Conservation (phyloP, 2,113 vertebrate species). For the Ginglymostoma cirratum region DNA sequence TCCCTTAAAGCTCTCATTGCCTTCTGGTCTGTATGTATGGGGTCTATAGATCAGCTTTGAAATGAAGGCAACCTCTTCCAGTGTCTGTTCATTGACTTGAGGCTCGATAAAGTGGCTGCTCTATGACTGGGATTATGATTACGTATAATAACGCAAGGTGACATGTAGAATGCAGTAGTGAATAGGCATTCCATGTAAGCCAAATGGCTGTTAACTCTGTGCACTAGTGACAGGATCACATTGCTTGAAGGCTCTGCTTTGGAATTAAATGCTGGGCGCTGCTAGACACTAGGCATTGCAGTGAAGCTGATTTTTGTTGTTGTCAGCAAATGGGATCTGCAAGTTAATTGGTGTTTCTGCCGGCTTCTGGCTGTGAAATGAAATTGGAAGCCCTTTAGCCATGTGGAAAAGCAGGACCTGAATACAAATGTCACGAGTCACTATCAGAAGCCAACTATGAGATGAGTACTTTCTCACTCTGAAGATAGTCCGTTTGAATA, state of each 20-base stretch:
- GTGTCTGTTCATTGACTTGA: conserved; percentile 21
- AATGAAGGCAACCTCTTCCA: conserved; percentile 21
- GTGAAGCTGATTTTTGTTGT: conserved; percentile 54
- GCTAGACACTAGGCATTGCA: conserved; percentile 56
- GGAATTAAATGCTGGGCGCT: conserved; percentile 56
- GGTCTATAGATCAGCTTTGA: conserved; percentile 11
- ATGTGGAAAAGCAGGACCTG: conserved; percentile 62
- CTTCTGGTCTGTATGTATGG: conserved; percentile 26
- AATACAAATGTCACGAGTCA: conserved; percentile 67
- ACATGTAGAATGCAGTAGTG: conserved; percentile 42
- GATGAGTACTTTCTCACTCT: conserved; percentile 56
- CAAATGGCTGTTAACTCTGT: conserved; percentile 46
- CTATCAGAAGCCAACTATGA: conserved; percentile 56
- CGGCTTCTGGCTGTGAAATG: conserved; percentile 66
- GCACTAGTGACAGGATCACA: conserved; percentile 42
- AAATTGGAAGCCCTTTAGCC: conserved; percentile 70
- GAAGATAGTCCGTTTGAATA: conserved; percentile 60
- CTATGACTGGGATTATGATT: conserved; percentile 39
- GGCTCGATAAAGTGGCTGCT: conserved; percentile 38
- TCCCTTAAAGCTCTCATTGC: conserved; percentile 33
- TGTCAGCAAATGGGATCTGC: conserved; percentile 62
- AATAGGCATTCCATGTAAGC: conserved; percentile 45
- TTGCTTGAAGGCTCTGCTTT: conserved; percentile 51
- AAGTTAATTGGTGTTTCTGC: conserved; percentile 69
- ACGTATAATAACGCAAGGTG: conserved; percentile 45